A percentile compares a stretch with the other conserved stretches of the same genome.
Conservation (phyloP, 2,888 invertebrate species). For the Tachystola acroxantha region DNA sequence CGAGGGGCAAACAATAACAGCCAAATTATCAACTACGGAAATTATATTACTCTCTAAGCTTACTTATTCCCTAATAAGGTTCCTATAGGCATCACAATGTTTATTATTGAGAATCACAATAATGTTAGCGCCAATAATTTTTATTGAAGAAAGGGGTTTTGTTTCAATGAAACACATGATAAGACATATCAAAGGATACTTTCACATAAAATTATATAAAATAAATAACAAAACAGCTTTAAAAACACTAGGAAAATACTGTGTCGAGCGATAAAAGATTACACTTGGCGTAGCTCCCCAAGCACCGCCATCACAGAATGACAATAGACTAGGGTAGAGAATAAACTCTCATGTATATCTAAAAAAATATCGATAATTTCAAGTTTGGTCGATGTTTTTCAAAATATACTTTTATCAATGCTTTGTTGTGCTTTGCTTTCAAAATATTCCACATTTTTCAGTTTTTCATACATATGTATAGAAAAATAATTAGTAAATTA, state of each 20-base stretch:
- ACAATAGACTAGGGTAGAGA: slow-evolving; percentile 27
- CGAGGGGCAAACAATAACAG: slow-evolving; percentile 10
- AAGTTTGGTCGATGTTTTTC: too few species aligned
- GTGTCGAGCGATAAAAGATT: slow-evolving; percentile 47
- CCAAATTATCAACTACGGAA: slow-evolving; percentile 6
- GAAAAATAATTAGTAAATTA: too few species aligned
- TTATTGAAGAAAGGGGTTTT: slow-evolving; percentile 27
- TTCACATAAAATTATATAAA: slow-evolving; percentile 20
- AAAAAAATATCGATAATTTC: too few species aligned
- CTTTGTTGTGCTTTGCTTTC: too few species aligned
- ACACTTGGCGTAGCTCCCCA: slow-evolving; percentile 61
- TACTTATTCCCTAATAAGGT: slow-evolving; percentile 37
- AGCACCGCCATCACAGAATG: slow-evolving; percentile 71
- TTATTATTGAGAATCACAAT: slow-evolving; percentile 49
- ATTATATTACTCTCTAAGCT: slow-evolving; percentile 4
- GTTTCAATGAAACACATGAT: slow-evolving; percentile 32
- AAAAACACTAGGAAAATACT: slow-evolving; percentile 42
- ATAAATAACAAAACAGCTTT: slow-evolving; percentile 21
- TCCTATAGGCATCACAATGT: slow-evolving; percentile 41
- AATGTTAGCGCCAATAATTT: slow-evolving; percentile 58
- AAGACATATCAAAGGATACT: slow-evolving; percentile 20
- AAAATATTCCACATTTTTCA: too few species aligned
- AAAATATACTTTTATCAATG: too few species aligned
- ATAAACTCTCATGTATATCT: too few species aligned
- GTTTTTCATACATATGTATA: too few species aligned